Evolutionary conservation across 2,888 invertebrate genomes (phyloP), one percentile per base, ranked within the genome.

Genomic region (Cyrtodaria siliqua): DNA sequence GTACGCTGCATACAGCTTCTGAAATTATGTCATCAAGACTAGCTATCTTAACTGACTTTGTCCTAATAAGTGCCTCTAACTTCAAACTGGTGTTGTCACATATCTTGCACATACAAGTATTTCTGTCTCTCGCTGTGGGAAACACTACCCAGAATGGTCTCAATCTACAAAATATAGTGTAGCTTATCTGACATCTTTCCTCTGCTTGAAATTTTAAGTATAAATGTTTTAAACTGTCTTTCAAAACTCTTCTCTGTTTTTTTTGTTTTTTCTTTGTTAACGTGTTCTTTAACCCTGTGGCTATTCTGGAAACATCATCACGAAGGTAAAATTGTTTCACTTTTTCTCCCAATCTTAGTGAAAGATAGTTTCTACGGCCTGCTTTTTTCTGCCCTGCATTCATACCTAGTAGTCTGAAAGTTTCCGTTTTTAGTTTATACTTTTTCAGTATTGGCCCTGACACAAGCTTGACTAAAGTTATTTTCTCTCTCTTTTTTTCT

Each of bases 91-190:
- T 38, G 40, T 82, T 82, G 16, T 74, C 52, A 62, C 70, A 66
- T 18, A 29, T 27, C 38, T 73, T 82, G 38, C 80, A 80, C 3
- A 57, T 3, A 57, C 82, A 82, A 1, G 80, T 80, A 20, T 78
- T 67, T 49, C 82, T 62, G 42, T 82, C 77, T 18, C 55, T 33
- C 23, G 59, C 44, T 20, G 61, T 61, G 8, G 79, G 76, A 49
- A 40, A 20, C 0, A 64, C 62, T 16, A 79, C 75, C 61, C 66
- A 79, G 42, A 81, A 81, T 33, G 82, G 79, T n/a, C 63, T 27
- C 29, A 64, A 18, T 52, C 62, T 29, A 23, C 71, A 67, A 49
- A 81, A 82, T 2, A 23, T 27, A 33, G 72, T n/a, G 47, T 63
- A 72, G 18, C 60, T 56, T 0, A 82, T 62, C 8, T 29, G 24